Evolutionary conservation across 2,888 invertebrate genomes (phyloP).

Genomic region (Plebejus argus): DNA sequence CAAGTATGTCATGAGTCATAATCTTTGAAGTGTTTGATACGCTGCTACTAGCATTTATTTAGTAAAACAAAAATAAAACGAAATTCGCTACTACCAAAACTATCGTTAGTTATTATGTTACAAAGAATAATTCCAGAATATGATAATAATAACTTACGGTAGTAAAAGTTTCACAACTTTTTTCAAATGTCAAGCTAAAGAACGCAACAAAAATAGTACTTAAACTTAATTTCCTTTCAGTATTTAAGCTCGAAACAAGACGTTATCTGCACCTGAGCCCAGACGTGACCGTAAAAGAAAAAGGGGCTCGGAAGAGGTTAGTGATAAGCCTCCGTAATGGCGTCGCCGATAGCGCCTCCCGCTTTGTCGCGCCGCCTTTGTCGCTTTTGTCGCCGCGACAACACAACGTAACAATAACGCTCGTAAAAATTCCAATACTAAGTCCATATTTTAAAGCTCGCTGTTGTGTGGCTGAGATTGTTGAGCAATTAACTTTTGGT

Average conservation of each 20-base stretch:
- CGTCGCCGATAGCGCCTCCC: conserved; percentile 76
- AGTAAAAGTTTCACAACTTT: background rate
- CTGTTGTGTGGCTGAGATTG: background rate
- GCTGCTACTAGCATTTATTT: too few relatives aligned
- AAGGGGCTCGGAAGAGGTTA: conserved; percentile 70
- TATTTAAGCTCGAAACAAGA: conserved; percentile 12
- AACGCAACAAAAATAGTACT: background rate
- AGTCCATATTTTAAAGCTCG: conserved; percentile 15
- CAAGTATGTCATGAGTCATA: too few relatives aligned
- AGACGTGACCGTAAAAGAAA: conserved; percentile 79
- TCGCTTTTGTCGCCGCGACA: conserved; percentile 54
- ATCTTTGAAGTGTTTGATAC: too few relatives aligned
- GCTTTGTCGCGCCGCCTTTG: conserved; percentile 79
- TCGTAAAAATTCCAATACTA: conserved; percentile 48
- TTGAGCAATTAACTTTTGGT: background rate
- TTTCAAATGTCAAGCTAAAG: background rate
- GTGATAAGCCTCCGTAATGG: conserved; percentile 81
- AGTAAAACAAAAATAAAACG: too few relatives aligned
- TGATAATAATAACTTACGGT: too few relatives aligned
- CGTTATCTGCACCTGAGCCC: conserved; percentile 54
- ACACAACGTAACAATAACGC: conserved; percentile 61
- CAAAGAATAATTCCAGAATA: too few relatives aligned
- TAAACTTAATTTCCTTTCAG: background rate
- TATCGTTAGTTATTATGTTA: too few relatives aligned
- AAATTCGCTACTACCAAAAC: too few relatives aligned